Base-by-base conservation (phyloP, 2,888 invertebrate genomes). In the Ornithoptera alexandrae region DNA sequence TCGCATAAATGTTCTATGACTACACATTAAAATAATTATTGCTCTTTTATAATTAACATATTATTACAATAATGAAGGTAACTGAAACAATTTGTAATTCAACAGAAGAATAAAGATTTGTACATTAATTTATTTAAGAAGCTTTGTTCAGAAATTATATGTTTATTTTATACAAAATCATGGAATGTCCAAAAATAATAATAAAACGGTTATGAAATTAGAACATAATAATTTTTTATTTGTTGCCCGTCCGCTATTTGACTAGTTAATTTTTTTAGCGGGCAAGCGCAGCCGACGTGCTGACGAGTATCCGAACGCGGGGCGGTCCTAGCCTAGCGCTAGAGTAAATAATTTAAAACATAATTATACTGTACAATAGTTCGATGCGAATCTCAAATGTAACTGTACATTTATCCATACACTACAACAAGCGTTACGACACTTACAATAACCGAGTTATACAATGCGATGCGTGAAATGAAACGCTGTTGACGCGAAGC, bases 311-410 rank as follows among this genome's bases (percentile, higher is more conserved):
- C 20, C 57, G 20, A 57, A 57, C 20, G 65, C 24, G 71, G 66
- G 69, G 72, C 69, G 70, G 57, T 72, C 68, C 64, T 73, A 74
- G 53, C 68, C 65, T 73, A 74, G 46, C 69, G 56, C 67, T 73
- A 68, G 63, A 71, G 65, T 70, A 72, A 72, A 72, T 70, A 72
- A 73, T 74, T 72, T 63, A 74, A 22, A 22, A 72, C 70, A 65
- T 69, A 73, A 69, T 73, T 77, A 81, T 76, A 82, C 84, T 87
- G 85, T 88, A 88, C 84, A 88, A 83, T 83, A 80, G 82, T 82
- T 78, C 77, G 77, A 77, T 80, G 81, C 81, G 84, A 92, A 92
- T 92, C 92, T 92, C 92, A 92, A 89, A 85, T 87, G 92, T 92
- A 92, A 92, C 92, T 92, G 92, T 92, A 92, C 90, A 91, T 79